Conservation (phyloP, 2,888 invertebrate species). For the Parnassius smintheus region DNA sequence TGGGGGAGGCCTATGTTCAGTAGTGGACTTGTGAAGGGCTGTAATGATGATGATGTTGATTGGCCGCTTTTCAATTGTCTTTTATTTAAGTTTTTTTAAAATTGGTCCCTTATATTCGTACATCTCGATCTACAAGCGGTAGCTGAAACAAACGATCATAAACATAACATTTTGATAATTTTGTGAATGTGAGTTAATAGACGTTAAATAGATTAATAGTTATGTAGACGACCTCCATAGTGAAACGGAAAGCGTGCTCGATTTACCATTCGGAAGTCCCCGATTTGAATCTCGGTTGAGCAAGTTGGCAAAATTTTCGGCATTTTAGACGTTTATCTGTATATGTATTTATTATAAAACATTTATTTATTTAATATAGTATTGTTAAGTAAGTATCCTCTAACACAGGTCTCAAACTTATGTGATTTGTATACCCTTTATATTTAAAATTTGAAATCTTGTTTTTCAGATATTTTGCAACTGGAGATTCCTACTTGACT, state of each 20-base stretch:
- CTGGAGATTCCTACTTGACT: conserved; percentile 14
- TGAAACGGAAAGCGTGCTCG: too few species aligned
- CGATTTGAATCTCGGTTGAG: conserved; percentile 6
- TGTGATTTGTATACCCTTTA: conserved; percentile 10
- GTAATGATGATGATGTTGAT: too few species aligned
- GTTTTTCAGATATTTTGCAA: conserved; percentile 17
- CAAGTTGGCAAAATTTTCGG: conserved; percentile 6
- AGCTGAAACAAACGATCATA: conserved; percentile 14
- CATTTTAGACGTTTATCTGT: conserved; percentile 1
- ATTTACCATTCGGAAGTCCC: not conserved
- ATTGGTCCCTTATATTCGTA: conserved; percentile 10
- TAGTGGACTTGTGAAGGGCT: too few species aligned
- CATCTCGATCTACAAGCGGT: conserved; percentile 16
- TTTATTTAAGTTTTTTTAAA: conserved; percentile 11
- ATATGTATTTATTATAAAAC: conserved; percentile 1
- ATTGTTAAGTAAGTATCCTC: too few species aligned
- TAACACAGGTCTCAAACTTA: conserved; percentile 4
- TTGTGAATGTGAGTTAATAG: not conserved
- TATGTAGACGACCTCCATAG: too few species aligned
- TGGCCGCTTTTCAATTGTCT: conserved; percentile 14
- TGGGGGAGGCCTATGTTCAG: too few species aligned
- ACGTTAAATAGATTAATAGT: conserved; percentile 4
- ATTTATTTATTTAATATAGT: too few species aligned
- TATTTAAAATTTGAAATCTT: conserved; percentile 7
- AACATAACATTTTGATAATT: conserved; percentile 12